Conservation (phyloP, 1,140 invertebrate species). For the Wiebesia pumilae region DNA sequence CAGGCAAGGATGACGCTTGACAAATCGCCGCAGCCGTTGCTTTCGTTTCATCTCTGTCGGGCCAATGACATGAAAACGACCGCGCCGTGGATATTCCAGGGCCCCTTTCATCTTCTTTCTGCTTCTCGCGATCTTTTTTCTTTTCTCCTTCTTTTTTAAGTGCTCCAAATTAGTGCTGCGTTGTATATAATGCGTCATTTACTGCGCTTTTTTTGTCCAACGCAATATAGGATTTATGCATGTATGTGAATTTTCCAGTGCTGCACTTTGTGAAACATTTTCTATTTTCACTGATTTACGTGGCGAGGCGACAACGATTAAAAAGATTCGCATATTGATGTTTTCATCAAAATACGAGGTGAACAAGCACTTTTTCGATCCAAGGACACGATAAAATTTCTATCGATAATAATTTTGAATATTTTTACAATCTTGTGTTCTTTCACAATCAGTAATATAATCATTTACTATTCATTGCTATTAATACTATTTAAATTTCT, state of each 20-base stretch:
- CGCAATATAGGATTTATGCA: neutral
- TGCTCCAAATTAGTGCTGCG: constrained; percentile 26
- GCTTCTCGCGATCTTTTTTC: neutral
- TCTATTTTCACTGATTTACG: no score
- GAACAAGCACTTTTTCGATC: no score
- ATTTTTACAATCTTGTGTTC: no score
- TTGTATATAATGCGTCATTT: constrained; percentile 35
- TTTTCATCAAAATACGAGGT: no score
- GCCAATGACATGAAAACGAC: constrained; percentile 47
- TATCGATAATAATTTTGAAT: no score
- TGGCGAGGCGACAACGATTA: no score
- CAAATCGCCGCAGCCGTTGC: constrained; percentile 21
- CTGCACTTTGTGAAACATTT: neutral
- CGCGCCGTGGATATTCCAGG: neutral
- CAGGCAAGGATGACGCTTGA: constrained; percentile 28
- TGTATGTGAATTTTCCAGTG: neutral
- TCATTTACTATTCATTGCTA: no score
- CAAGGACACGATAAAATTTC: no score
- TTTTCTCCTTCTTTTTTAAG: constrained; percentile 6
- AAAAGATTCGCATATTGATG: no score
- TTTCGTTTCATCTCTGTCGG: constrained; percentile 25
- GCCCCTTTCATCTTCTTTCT: constrained; percentile 4
- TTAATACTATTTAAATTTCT: no score
- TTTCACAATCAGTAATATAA: no score
- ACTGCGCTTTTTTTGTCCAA: neutral